These are phyloP conservation scores for Saccostrea glomerata DNA, from an alignment of 1,140 invertebrate species.

Conservation along the genomic window DNA sequence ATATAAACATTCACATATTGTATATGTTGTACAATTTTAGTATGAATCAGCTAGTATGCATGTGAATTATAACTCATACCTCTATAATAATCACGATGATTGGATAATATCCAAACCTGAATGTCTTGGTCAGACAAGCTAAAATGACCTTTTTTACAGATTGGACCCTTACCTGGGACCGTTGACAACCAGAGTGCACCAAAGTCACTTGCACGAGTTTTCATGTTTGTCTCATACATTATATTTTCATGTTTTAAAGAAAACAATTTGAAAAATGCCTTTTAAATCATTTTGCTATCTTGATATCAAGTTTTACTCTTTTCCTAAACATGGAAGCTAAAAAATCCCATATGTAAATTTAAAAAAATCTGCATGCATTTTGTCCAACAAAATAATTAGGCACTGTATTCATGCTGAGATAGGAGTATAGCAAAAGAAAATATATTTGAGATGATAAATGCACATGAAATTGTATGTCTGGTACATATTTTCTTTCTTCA, in stretches of 20 bases:
- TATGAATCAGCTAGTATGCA: no score
- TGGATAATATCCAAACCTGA: background rate
- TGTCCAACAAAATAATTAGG: no score
- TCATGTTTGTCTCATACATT: background rate
- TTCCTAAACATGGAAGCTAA: no score
- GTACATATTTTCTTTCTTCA: constrained; percentile 19
- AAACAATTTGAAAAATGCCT: background rate
- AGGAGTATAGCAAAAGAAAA: no score
- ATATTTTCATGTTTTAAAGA: background rate
- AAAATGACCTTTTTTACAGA: constrained; percentile 8
- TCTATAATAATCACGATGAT: no score
- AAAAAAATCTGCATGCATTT: no score
- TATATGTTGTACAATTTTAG: no score
- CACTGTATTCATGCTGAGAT: no score
- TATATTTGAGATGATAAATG: no score
- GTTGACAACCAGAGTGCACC: constrained; percentile 3
- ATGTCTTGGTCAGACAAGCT: background rate
- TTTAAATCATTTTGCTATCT: background rate
- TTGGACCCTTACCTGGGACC: background rate
- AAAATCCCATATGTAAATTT: no score
- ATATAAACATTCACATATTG: no score
- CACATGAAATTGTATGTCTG: background rate
- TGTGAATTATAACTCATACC: no score
- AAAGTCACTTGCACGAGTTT: constrained; percentile 14
- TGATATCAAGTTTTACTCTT: background rate